phyloP scores from a whole-genome alignment of 1,140 invertebrate species.

The Drosophila santomea region DNA sequence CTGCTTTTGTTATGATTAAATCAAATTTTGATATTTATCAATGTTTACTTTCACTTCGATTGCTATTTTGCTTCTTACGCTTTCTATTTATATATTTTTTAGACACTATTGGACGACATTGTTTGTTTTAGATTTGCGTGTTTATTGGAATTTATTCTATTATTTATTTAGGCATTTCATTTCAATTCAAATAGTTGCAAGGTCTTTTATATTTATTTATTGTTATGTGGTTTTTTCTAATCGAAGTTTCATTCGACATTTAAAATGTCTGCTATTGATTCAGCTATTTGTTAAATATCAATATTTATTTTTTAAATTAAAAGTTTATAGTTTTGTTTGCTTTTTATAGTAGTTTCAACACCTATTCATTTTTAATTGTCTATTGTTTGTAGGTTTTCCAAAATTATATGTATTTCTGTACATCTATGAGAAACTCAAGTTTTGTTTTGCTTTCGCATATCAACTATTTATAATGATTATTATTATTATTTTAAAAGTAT shows the following conservation, averaged over 20 bases:
- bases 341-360: background rate
- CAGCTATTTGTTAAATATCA: background rate
- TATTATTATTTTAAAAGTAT: background rate
- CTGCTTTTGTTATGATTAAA: slow-evolving; percentile 3
- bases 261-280: slow-evolving; percentile 1
- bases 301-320: background rate
- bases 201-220: background rate
- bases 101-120: slow-evolving; percentile 50
- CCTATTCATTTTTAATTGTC: background rate
- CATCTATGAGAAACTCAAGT: background rate
- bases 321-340: background rate
- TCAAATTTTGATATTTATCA: background rate
- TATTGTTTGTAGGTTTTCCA: background rate
- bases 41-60: slow-evolving; percentile 1
- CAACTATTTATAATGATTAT: no score
- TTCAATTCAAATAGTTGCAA: background rate
- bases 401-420: background rate
- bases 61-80: background rate
- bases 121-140: slow-evolving; percentile 18
- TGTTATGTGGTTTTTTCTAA: background rate
- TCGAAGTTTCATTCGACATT: background rate
- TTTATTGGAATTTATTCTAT: background rate
- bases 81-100: background rate
- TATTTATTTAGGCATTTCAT: slow-evolving; percentile 1
- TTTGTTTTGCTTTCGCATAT: background rate